phyloP scores from a whole-genome alignment of 2,888 invertebrate species.

The Lobophora halterata region DNA sequence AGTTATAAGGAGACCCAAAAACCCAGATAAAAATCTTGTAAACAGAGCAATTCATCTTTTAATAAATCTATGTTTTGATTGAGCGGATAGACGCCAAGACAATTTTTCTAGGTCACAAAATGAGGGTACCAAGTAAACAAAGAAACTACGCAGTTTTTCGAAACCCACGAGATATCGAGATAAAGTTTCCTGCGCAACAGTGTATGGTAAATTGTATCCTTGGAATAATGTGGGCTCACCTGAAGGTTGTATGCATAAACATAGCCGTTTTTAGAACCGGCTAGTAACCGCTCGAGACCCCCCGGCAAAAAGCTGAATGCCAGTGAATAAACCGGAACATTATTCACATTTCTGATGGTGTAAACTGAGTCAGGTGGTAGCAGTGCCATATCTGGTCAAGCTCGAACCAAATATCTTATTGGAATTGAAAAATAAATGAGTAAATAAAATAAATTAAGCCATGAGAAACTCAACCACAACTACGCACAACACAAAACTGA shows the following conservation, averaged over 20 bases:
- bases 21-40: slow-evolving; percentile 9
- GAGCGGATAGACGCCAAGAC: slow-evolving; percentile 26
- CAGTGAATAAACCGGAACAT: slow-evolving; percentile 86
- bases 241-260: slow-evolving; percentile 90
- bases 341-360: slow-evolving; percentile 84
- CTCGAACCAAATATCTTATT: slow-evolving; percentile 69
- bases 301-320: slow-evolving; percentile 83
- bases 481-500: slow-evolving; percentile 81
- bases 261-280: slow-evolving; percentile 87
- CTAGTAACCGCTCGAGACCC: slow-evolving; percentile 83
- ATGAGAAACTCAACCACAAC: slow-evolving; percentile 76
- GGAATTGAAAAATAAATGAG: slow-evolving; percentile 70
- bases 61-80: too few relatives aligned
- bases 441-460: slow-evolving; percentile 75
- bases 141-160: slow-evolving; percentile 43
- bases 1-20: slow-evolving; percentile 1
- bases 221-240: slow-evolving; percentile 75
- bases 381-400: slow-evolving; percentile 84
- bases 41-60: slow-evolving; percentile 20
- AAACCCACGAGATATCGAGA: slow-evolving; percentile 33
- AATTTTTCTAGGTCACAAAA: slow-evolving; percentile 64
- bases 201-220: slow-evolving; percentile 42
- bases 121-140: slow-evolving; percentile 66
- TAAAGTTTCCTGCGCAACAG: slow-evolving; percentile 40
- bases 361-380: slow-evolving; percentile 90